Evolutionary conservation across 1,140 invertebrate genomes (phyloP), one percentile per base, ranked within the genome.

Genomic region (Pachyrhynchus sulphureomaculatus): DNA sequence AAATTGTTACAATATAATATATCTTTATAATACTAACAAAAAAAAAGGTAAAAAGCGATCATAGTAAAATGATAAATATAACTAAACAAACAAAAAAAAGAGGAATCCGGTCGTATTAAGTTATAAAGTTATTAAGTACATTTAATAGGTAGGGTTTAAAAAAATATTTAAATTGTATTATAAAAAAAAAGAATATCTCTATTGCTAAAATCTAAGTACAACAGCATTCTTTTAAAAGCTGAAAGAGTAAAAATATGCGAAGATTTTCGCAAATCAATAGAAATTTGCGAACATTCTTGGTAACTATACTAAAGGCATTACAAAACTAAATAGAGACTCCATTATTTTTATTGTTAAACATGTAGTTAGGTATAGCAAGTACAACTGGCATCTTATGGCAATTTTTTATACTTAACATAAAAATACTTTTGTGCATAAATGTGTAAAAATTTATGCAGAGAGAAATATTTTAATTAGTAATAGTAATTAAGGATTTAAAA

Each of bases 301-400:
- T 70, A 70, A 70, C 66, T 67, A 70, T 61, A 58, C 60, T 64
- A 67, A 67, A 54, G 44, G 59, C 57, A 60, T 57, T 45, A 55
- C 61, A 68, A 66, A 69, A 65, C 51, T 64, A 62, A 63, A 60
- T 54, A 62, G 39, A 61, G 45, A n/a, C 32, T 24, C 18, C 37
- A 6, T 33, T 13, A 33, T 12, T 37, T 21, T 51, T 32, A 10
- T 36, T 17, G 6, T 49, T 42, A 51, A 49, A 62, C 47, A 33
- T 29, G 26, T 65, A 62, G 52, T 34, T 44, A 34, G 53, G 48
- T 53, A 61, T 65, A 67, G 56, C 62, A 49, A 65, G 52, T 67
- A 58, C 68, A 71, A 73, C 71, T 73, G 71, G 71, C 71, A 71
- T 68, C 66, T 68, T 64, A 72, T 72, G 71, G 71, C 69, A 72